Evolutionary conservation across 2,888 invertebrate species (phyloP).

Genomic region (Drosophila helvetica): DNA sequence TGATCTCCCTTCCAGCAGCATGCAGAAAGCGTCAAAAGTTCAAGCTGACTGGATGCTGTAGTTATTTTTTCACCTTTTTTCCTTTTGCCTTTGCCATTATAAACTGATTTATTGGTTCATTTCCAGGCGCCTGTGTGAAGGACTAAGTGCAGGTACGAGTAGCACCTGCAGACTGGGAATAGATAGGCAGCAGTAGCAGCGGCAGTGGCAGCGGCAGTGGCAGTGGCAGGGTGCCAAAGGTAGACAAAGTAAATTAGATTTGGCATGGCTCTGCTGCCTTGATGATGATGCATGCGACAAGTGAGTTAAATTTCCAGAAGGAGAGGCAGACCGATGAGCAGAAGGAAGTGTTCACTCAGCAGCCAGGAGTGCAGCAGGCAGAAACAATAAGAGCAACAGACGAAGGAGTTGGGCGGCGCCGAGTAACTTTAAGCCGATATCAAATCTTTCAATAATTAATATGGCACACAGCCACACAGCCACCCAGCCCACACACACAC

Average conservation of each 20-base stretch:
- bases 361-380: neutral
- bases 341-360: neutral
- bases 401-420: slow-evolving; percentile 22
- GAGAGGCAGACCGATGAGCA: neutral
- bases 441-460: slow-evolving; percentile 78
- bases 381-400: slow-evolving; percentile 50
- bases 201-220: too few relatives aligned
- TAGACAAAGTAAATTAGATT: slow-evolving; percentile 66
- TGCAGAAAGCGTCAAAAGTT: slow-evolving; percentile 65
- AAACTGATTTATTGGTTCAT: slow-evolving; percentile 80
- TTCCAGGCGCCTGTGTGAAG: slow-evolving; percentile 56
- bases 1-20: slow-evolving; percentile 16
- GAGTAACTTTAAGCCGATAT: slow-evolving; percentile 74
- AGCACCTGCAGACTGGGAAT: neutral
- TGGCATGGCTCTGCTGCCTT: slow-evolving; percentile 43
- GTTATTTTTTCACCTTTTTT: slow-evolving; percentile 25
- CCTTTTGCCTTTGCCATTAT: slow-evolving; percentile 65
- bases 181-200: neutral
- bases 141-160: slow-evolving; percentile 55
- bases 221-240: slow-evolving; percentile 19
- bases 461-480: slow-evolving; percentile 43
- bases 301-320: slow-evolving; percentile 59
- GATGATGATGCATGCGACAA: slow-evolving; percentile 73
- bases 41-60: slow-evolving; percentile 48
- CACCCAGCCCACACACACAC: slow-evolving; percentile 17